Percentiles rank a stretch among this genome's conserved stretches.
phyloP scores from a whole-genome alignment of 2,888 invertebrate species.

The Eubasilissa splendida region DNA sequence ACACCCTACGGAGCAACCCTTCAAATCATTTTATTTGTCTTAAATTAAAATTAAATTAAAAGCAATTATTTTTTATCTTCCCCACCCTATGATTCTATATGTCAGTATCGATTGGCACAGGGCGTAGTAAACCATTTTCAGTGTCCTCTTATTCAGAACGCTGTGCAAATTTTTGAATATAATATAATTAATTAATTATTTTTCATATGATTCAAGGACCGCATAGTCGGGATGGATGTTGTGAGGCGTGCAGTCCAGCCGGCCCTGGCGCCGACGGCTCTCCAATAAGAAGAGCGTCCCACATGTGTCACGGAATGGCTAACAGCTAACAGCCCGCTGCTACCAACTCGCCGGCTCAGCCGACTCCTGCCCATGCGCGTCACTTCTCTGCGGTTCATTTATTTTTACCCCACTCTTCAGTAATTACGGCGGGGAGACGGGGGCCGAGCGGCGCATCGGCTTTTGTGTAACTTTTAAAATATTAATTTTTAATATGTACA shows the following conservation, averaged over 20 bases:
- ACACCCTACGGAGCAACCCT: too few species aligned
- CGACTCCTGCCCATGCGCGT: background rate
- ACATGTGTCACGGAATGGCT: slow-evolving; percentile 18
- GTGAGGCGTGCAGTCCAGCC: too few species aligned
- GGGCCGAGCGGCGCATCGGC: background rate
- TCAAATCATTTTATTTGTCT: too few species aligned
- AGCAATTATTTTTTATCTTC: too few species aligned
- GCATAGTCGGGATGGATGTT: background rate
- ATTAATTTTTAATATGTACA: too few species aligned
- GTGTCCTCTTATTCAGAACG: too few species aligned
- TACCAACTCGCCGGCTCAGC: background rate
- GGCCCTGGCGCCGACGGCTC: background rate
- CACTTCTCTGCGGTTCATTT: background rate
- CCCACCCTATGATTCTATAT: too few species aligned
- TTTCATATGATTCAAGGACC: background rate
- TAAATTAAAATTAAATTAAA: too few species aligned
- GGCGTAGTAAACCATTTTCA: too few species aligned
- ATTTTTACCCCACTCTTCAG: slow-evolving; percentile 12
- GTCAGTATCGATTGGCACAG: too few species aligned
- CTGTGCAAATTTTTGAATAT: too few species aligned
- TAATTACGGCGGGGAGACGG: slow-evolving; percentile 12
- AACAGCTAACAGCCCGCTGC: background rate
- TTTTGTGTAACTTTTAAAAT: too few species aligned
- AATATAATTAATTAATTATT: background rate
- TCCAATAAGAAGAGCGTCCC: background rate